Conservation (phyloP, 2,797 vertebrate genomes). For the Macrochelys suwanniensis region DNA sequence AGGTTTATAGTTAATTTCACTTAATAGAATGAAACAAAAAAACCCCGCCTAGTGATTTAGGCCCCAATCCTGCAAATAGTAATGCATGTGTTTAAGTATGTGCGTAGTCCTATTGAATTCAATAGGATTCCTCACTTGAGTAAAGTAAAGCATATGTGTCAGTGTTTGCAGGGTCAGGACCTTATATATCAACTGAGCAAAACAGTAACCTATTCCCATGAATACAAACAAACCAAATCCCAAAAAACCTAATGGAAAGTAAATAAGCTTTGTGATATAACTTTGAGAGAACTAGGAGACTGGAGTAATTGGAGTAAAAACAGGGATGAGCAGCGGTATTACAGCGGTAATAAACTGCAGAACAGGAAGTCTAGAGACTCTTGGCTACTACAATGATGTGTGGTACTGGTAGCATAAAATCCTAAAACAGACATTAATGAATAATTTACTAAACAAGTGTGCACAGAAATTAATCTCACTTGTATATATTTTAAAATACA, state of each 20-base stretch:
- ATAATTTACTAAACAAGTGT: background rate
- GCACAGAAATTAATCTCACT: background rate
- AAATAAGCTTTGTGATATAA: background rate
- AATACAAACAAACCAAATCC: background rate
- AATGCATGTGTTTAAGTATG: background rate
- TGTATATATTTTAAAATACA: background rate
- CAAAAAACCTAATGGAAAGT: background rate
- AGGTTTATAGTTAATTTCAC: constrained; percentile 1
- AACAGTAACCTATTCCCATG: background rate
- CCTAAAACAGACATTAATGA: background rate
- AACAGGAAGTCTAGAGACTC: background rate
- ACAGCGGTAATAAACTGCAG: background rate
- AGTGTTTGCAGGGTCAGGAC: background rate
- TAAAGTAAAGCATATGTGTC: constrained; percentile 7
- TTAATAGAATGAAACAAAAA: background rate
- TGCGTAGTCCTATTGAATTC: background rate
- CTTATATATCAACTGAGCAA: background rate
- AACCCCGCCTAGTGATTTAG: background rate
- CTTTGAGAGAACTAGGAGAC: background rate
- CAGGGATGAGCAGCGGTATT: background rate
- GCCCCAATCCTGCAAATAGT: background rate
- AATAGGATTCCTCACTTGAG: background rate
- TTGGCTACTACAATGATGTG: background rate
- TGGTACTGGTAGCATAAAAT: background rate
- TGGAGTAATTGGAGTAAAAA: background rate